phyloP scores from a whole-genome alignment of 1,140 invertebrate genomes.

The Megathymus violae region DNA sequence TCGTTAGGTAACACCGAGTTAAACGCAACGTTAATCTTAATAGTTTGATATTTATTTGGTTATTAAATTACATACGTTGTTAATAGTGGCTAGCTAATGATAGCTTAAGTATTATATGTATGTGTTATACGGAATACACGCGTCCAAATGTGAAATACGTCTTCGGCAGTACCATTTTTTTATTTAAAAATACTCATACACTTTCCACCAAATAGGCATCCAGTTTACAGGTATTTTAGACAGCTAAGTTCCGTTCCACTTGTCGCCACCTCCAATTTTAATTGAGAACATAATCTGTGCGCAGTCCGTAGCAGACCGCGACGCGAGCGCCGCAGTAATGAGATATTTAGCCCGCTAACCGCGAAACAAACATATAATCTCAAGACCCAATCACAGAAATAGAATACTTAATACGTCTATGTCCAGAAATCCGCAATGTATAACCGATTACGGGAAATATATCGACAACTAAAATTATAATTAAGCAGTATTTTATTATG shows the following conservation, averaged over 20 bases:
- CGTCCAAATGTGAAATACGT: too few species aligned
- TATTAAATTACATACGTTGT: too few species aligned
- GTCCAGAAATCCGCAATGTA: conserved; percentile 2
- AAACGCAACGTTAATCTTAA: conserved; percentile 11
- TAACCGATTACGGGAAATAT: too few species aligned
- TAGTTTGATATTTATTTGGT: neutral
- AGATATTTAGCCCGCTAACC: conserved; percentile 19
- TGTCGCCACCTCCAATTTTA: conserved; percentile 31
- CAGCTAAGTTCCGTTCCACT: conserved; percentile 22
- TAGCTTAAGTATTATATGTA: neutral
- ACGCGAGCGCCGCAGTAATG: conserved; percentile 23
- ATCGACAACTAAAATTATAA: too few species aligned
- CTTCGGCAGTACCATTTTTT: too few species aligned
- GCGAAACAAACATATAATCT: conserved; percentile 28
- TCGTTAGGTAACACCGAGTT: conserved; percentile 19
- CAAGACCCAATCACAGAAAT: conserved; percentile 30
- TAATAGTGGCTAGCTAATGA: too few species aligned
- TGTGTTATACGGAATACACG: too few species aligned
- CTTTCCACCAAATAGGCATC: neutral
- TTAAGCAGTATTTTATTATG: too few species aligned
- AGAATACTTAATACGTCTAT: conserved; percentile 8
- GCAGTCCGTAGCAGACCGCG: conserved; percentile 22
- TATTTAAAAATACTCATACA: too few species aligned
- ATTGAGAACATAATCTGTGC: conserved; percentile 27
- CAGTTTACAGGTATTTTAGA: conserved; percentile 12